Conservation (phyloP, 2,797 vertebrate species). For the Hemitrygon akajei region DNA sequence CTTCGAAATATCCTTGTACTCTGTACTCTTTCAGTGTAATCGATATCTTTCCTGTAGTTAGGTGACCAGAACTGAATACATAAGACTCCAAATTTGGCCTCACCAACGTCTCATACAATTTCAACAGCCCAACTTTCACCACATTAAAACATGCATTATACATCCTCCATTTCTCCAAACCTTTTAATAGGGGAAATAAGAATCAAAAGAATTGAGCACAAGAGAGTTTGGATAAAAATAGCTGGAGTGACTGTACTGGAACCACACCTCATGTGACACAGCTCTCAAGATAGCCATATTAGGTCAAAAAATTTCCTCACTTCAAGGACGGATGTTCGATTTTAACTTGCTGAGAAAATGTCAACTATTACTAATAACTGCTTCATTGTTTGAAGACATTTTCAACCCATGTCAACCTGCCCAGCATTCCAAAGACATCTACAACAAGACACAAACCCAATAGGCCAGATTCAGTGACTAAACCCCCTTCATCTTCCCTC, state of each 20-base stretch:
- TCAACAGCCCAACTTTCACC: no score
- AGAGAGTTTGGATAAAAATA: neutral
- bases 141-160: no score
- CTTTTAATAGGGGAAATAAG: neutral
- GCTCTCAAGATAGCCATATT: neutral
- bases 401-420: neutral
- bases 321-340: neutral
- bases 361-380: neutral
- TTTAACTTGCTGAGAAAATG: neutral
- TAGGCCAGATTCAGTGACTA: neutral
- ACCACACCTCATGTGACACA: neutral
- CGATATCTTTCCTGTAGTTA: no score
- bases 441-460: neutral
- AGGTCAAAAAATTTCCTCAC: neutral
- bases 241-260: neutral
- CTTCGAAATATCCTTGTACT: no score
- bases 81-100: no score
- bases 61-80: no score
- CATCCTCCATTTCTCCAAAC: no score
- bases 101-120: no score
- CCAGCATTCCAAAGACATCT: neutral
- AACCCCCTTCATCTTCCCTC: no score
- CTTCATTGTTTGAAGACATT: neutral
- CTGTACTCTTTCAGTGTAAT: no score
- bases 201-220: no score